Evolutionary conservation across 2,888 invertebrate species (phyloP).

Genomic region (Ephialtes manifestator): DNA sequence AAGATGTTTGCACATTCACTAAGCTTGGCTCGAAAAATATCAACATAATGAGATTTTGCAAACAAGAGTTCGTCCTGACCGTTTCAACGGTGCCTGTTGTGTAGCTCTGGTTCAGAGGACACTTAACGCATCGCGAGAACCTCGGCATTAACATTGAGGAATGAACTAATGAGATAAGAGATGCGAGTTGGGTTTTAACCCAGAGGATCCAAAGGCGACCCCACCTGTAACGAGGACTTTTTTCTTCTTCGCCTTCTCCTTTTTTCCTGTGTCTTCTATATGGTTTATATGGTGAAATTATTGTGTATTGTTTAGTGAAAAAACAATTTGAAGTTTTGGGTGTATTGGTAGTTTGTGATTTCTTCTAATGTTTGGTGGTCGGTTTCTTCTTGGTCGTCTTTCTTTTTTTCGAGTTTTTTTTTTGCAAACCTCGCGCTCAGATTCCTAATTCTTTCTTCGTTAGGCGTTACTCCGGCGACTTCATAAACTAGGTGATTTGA

Average conservation of each 20-base stretch:
- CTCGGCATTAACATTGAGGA: constrained; percentile 72
- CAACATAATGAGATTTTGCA: constrained; percentile 82
- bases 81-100: constrained; percentile 69
- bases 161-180: constrained; percentile 78
- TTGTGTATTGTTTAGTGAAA: no score
- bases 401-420: no score
- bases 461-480: no score
- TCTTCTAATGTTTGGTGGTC: no score
- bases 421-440: no score
- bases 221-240: constrained; percentile 44
- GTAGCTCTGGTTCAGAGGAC: constrained; percentile 42
- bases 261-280: constrained; percentile 19
- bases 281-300: no score
- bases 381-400: no score
- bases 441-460: no score
- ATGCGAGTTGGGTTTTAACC: constrained; percentile 41
- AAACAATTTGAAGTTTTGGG: no score
- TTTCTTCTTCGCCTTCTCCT: constrained; percentile 26
- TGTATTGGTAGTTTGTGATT: no score
- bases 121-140: constrained; percentile 41
- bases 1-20: no score
- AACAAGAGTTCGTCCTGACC: constrained; percentile 46
- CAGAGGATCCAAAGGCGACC: constrained; percentile 19
- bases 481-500: no score
- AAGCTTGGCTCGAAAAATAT: neutral